Percentiles rank a stretch among this genome's conserved stretches.
Evolutionary conservation across 2,888 invertebrate species (phyloP).

Genomic region (Ectobius pallidus): DNA sequence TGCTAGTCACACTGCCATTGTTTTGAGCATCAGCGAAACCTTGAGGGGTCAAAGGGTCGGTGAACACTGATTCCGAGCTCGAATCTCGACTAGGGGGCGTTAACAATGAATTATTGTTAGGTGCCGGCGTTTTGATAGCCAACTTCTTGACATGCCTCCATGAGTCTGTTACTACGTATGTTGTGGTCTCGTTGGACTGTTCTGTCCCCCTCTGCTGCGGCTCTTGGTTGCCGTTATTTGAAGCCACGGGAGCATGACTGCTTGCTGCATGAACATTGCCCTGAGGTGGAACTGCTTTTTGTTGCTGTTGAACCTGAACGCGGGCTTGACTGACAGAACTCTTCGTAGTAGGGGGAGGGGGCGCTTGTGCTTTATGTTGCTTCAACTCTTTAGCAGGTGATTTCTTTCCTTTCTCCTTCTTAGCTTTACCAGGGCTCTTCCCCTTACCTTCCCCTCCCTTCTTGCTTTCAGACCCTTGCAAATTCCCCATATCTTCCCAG

Average conservation of each 20-base stretch:
- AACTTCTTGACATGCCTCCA: conserved; percentile 54
- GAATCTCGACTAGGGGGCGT: conserved; percentile 59
- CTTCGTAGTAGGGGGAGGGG: conserved; percentile 9
- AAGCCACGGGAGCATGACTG: conserved; percentile 32
- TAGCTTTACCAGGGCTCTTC: conserved; percentile 42
- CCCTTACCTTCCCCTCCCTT: conserved; percentile 46
- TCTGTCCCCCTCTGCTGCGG: too few relatives aligned
- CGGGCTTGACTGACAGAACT: neutral
- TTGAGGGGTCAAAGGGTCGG: conserved; percentile 69
- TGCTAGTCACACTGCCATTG: conserved; percentile 19
- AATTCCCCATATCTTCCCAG: conserved; percentile 51
- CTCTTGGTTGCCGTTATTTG: conserved; percentile 31
- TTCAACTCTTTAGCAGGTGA: conserved; percentile 27
- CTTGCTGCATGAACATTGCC: conserved; percentile 20
- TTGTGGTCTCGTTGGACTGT: conserved; percentile 10
- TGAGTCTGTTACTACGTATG: conserved; percentile 53
- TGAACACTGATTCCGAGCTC: conserved; percentile 76
- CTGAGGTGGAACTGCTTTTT: conserved; percentile 33
- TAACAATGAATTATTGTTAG: neutral
- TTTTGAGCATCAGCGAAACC: conserved; percentile 48
- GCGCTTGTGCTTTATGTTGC: conserved; percentile 15
- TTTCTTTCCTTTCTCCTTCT: conserved; percentile 38
- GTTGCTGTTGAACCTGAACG: neutral
- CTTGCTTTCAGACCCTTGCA: conserved; percentile 52
- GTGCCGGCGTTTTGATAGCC: conserved; percentile 46